These are phyloP conservation scores for Lumbricus terrestris DNA, from an alignment of 2,888 invertebrate genomes.

Conservation along the genomic window DNA sequence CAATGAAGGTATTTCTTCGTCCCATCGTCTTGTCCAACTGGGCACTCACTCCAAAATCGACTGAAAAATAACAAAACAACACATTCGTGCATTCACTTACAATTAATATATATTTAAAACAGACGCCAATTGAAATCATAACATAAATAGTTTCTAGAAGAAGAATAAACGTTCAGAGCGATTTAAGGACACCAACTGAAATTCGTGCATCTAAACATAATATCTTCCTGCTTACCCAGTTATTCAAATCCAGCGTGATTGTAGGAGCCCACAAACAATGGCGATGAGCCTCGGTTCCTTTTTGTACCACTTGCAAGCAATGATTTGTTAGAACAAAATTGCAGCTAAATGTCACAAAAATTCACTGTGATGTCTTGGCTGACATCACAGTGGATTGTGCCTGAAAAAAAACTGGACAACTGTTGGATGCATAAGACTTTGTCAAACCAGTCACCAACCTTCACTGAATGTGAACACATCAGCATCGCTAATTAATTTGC, in stretches of 20 bases:
- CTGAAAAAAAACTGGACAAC: too few relatives aligned
- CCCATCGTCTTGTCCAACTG: constrained; percentile 99
- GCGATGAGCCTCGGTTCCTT: neutral
- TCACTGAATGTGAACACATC: neutral
- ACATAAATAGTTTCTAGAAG: neutral
- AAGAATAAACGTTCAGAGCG: too few relatives aligned
- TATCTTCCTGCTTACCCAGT: neutral
- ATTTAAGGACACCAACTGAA: neutral
- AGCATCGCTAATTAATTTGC: neutral
- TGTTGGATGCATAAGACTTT: neutral
- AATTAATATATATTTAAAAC: neutral
- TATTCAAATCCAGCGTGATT: neutral
- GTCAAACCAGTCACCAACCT: neutral
- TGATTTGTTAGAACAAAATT: too few relatives aligned
- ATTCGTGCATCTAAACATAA: neutral
- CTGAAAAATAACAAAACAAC: constrained; percentile 61
- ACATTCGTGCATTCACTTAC: neutral
- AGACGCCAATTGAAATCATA: neutral
- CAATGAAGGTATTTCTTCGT: constrained; percentile 94
- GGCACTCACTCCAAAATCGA: constrained; percentile 98
- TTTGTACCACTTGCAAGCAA: too few relatives aligned
- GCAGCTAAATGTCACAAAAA: too few relatives aligned
- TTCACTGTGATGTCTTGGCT: neutral
- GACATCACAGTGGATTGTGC: too few relatives aligned
- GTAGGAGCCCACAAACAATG: neutral